Conservation (phyloP, 2,113 vertebrate species). For the Oreochromis tanganicae region DNA sequence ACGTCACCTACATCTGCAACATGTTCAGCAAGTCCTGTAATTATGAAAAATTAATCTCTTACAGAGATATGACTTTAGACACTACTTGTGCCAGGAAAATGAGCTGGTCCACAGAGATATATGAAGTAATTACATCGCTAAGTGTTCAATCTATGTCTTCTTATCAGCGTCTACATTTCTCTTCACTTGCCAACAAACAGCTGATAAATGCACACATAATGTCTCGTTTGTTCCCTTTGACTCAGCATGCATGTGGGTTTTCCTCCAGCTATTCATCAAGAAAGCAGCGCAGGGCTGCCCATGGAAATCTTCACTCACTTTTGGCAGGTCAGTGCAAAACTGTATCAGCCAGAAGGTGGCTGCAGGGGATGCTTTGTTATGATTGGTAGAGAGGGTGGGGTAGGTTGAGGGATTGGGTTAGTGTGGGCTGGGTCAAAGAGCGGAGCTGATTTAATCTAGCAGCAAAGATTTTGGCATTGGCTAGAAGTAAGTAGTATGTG, state of each 20-base stretch:
- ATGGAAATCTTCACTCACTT: slow-evolving; percentile 21
- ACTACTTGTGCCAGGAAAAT: not conserved
- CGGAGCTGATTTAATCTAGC: not conserved
- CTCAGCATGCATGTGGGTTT: not conserved
- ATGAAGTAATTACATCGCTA: not conserved
- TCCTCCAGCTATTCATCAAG: not conserved
- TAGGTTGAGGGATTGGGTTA: not conserved
- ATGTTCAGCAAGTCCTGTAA: not conserved
- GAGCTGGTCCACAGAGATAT: not conserved
- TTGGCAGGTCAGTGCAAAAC: not conserved
- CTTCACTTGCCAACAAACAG: not conserved
- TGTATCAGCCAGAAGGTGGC: not conserved
- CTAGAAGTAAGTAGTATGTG: not conserved
- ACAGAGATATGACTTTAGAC: not conserved
- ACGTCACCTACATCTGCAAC: not conserved
- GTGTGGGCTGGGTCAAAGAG: not conserved
- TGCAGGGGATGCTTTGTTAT: not conserved
- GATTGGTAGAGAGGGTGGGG: not conserved
- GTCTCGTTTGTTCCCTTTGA: not conserved
- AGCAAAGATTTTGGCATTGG: not conserved
- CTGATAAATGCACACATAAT: not conserved
- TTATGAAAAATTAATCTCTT: slow-evolving; percentile 4
- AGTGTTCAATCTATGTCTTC: not conserved
- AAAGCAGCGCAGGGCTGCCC: not conserved
- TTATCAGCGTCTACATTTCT: not conserved